Conservation (phyloP, 1,140 invertebrate genomes). For the Meloidogyne floridensis region DNA sequence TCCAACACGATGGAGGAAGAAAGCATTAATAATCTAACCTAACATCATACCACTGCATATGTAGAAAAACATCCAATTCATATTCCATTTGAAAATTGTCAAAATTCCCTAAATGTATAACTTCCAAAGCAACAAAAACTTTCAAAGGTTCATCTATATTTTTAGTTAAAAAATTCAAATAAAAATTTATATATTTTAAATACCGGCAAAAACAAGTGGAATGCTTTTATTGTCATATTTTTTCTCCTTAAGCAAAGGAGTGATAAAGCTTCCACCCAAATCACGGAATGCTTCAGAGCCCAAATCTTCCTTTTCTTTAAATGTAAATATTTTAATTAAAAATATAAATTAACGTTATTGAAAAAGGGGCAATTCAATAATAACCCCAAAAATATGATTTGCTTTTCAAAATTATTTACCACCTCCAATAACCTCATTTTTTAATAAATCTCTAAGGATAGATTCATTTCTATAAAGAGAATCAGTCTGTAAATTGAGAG, state of each 20-base stretch:
- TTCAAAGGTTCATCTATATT: slow-evolving; percentile 60
- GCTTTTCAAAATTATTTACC: not conserved
- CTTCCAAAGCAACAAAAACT: slow-evolving; percentile 56
- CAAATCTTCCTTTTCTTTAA: slow-evolving; percentile 2
- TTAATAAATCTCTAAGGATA: not conserved
- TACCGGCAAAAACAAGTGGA: slow-evolving; percentile 58
- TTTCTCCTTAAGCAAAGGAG: slow-evolving; percentile 58
- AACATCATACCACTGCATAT: slow-evolving; percentile 53
- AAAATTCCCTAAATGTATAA: slow-evolving; percentile 62
- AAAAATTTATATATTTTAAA: slow-evolving; percentile 27
- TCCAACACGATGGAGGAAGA: too few species aligned
- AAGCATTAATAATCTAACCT: not conserved
- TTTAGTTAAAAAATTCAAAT: not conserved
- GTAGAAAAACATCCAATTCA: slow-evolving; percentile 56
- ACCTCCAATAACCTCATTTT: slow-evolving; percentile 3
- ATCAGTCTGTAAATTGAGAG: slow-evolving; percentile 25
- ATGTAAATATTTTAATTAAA: too few species aligned
- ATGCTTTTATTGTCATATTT: slow-evolving; percentile 62
- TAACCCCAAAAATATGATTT: too few species aligned
- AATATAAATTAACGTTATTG: not conserved
- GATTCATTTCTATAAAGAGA: slow-evolving; percentile 7
- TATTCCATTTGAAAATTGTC: slow-evolving; percentile 63
- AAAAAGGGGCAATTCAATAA: too few species aligned
- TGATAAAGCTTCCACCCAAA: slow-evolving; percentile 59
- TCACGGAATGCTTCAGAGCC: slow-evolving; percentile 41